Evolutionary conservation across 2,797 vertebrate species (phyloP), one percentile per base, ranked within the genome.

Genomic region (Falco naumanni): DNA sequence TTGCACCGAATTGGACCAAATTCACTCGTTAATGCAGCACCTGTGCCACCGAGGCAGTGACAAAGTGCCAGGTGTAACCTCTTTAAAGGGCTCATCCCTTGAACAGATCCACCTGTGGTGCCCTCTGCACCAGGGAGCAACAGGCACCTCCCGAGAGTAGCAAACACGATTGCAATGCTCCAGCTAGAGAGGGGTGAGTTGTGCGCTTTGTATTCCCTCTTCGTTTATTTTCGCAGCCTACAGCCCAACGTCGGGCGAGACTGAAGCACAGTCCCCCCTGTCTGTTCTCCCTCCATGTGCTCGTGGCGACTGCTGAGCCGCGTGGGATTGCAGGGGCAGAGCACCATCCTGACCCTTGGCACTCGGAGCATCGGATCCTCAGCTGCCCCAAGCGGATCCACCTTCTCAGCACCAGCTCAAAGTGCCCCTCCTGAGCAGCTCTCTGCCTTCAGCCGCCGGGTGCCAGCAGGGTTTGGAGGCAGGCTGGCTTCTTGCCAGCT

Each of bases 111-210:
- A 0, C 1, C 47, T 45, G 31, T 1, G 25, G 24, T 75, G 47
- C 22, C 47, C 51, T 37, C 71, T 26, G 76, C 47, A 0, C 75
- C 43, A 11, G 25, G 68, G 61, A 82, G 57, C 13, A 39, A 15
- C 47, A 8, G 79, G 4, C 1, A 8, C 28, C 54, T 13, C 61
- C 12, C 45, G 14, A 16, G 61, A 66, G 71, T 43, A 63, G 60
- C 71, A 18, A 45, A 14, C 56, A 11, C 2, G 1, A 0, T 7
- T 6, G 19, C 0, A 0, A 8, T 2, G 50, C 50, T 80, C 31
- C 74, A 13, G 31, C 41, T 9, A 18, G 19, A 65, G 24, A 26
- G 16, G 37, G 39, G 18, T 4, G 26, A 33, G 31, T 6, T 0
- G 0, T 2, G 24, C 17, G 29, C 26, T 33, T 45, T 21, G 29